phyloP scores from a whole-genome alignment of 2,797 vertebrate genomes.

The Hydrocynus forskahlii region DNA sequence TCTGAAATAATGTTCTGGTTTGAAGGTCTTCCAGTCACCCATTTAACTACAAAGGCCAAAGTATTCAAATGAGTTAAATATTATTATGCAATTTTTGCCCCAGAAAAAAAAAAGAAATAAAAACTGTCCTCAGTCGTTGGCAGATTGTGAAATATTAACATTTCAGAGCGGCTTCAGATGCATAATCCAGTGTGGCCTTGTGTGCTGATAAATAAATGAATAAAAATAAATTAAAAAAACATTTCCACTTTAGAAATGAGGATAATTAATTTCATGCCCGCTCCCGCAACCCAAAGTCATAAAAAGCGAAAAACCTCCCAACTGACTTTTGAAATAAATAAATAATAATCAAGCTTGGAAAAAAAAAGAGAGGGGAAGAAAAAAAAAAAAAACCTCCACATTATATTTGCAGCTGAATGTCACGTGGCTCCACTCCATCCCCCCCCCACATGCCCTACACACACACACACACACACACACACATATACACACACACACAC shows the following conservation, averaged over 20 bases:
- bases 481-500: too few relatives aligned
- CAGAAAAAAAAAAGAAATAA: constrained; percentile 32
- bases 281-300: constrained; percentile 55
- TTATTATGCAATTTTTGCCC: constrained; percentile 53
- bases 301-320: constrained; percentile 59
- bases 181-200: constrained; percentile 51
- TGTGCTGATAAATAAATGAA: constrained; percentile 61
- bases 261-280: constrained; percentile 64
- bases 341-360: constrained; percentile 62
- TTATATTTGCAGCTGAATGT: constrained; percentile 80
- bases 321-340: constrained; percentile 64
- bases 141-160: constrained; percentile 51
- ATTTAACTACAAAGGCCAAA: constrained; percentile 38
- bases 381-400: constrained; percentile 67
- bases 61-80: constrained; percentile 45
- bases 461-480: constrained; percentile 33
- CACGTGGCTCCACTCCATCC: constrained; percentile 73
- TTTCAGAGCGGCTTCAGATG: constrained; percentile 54
- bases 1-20: constrained; percentile 50
- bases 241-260: constrained; percentile 59
- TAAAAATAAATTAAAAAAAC: constrained; percentile 52
- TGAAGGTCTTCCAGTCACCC: constrained; percentile 7
- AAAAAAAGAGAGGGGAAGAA: constrained; percentile 11
- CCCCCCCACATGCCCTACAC: constrained; percentile 57
- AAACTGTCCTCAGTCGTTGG: constrained; percentile 28